Conservation (phyloP, 1,140 invertebrate species). For the Conus betulinus region DNA sequence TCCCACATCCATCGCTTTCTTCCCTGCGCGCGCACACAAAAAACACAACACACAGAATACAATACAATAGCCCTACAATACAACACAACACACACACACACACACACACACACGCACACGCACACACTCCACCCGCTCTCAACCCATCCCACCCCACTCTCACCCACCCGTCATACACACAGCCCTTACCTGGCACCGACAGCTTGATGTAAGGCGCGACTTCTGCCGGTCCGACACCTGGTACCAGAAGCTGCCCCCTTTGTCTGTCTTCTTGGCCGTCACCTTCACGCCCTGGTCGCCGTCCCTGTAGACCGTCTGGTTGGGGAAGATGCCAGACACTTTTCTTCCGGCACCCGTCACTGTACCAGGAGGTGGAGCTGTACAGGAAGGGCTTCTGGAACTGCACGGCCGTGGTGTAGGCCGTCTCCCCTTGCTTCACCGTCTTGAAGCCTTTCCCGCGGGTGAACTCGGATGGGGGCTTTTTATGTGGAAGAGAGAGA, state of each 20-base stretch:
- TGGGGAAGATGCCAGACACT: slow-evolving; percentile 59
- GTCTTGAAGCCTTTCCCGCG: slow-evolving; percentile 39
- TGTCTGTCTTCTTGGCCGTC: slow-evolving; percentile 42
- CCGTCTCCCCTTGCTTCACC: slow-evolving; percentile 6
- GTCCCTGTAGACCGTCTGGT: slow-evolving; percentile 56
- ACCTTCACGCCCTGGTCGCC: slow-evolving; percentile 37
- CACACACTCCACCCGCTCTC: too few species aligned
- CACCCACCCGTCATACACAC: too few species aligned
- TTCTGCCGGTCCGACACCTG: slow-evolving; percentile 48
- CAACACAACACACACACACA: too few species aligned
- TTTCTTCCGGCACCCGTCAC: slow-evolving; percentile 63
- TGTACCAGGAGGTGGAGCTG: slow-evolving; percentile 62
- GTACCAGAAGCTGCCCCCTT: slow-evolving; percentile 47
- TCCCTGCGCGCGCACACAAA: too few species aligned
- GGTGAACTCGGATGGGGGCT: not conserved
- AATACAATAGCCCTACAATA: too few species aligned
- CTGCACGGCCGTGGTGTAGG: slow-evolving; percentile 58
- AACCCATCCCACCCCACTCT: too few species aligned
- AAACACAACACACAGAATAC: too few species aligned
- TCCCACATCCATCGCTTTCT: too few species aligned
- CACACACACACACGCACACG: too few species aligned
- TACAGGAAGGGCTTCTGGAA: slow-evolving; percentile 67
- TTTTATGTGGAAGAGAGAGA: too few species aligned
- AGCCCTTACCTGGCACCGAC: slow-evolving; percentile 37
- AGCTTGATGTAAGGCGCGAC: slow-evolving; percentile 49